These are phyloP conservation scores for Irena cyanogastra DNA, from an alignment of 2,113 vertebrate species.

Conservation along the genomic window DNA sequence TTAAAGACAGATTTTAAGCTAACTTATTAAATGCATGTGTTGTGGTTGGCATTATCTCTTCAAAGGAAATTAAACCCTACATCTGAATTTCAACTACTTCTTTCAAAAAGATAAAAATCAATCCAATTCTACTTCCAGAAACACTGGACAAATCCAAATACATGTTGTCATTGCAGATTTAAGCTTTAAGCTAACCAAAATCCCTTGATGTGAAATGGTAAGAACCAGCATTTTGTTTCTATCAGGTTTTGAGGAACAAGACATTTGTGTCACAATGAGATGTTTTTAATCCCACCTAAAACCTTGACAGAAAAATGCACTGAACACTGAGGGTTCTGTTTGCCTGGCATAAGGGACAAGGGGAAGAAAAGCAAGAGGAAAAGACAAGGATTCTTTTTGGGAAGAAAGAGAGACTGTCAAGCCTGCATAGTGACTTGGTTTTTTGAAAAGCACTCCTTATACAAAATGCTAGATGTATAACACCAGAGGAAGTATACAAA, in stretches of 20 bases:
- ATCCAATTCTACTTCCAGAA: neutral
- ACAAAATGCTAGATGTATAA: neutral
- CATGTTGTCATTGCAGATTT: neutral
- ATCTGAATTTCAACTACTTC: neutral
- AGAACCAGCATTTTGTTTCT: conserved; percentile 2
- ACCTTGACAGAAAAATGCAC: conserved; percentile 5
- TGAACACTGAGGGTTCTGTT: neutral
- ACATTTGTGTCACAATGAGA: neutral
- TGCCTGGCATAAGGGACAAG: neutral
- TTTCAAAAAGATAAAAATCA: conserved; percentile 20
- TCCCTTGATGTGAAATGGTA: neutral
- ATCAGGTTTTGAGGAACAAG: neutral
- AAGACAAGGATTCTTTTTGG: neutral
- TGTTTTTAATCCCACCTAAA: conserved; percentile 22
- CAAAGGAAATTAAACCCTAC: conserved; percentile 30
- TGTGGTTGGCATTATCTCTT: neutral
- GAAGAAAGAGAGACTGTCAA: conserved; percentile 12
- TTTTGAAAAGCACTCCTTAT: neutral
- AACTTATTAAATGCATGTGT: neutral
- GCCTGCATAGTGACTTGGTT: neutral
- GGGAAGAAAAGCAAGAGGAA: neutral
- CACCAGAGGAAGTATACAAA: neutral
- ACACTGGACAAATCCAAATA: neutral
- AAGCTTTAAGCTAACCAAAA: neutral
- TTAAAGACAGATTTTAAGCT: neutral